A percentile compares a stretch with the other conserved stretches of the same genome.
These are phyloP conservation scores for Hemithea aestivaria DNA, from an alignment of 2,888 invertebrate species.

Conservation along the genomic window DNA sequence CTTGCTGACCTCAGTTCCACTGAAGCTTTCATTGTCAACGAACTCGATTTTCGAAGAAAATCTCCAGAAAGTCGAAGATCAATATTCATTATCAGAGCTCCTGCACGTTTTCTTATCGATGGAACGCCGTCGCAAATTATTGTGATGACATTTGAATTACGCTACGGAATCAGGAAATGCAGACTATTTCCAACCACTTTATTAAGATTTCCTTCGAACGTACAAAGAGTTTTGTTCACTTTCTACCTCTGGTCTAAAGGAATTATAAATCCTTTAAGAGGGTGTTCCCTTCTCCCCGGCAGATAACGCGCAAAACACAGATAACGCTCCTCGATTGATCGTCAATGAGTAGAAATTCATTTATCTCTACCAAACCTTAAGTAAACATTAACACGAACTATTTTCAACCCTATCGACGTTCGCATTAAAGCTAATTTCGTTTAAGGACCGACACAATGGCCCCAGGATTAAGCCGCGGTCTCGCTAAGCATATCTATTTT, in stretches of 20 bases:
- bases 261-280: constrained; percentile 16
- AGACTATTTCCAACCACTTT: too few relatives aligned
- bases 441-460: constrained; percentile 16
- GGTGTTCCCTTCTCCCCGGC: constrained; percentile 5
- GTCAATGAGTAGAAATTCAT: constrained; percentile 75
- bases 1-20: too few relatives aligned
- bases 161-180: too few relatives aligned
- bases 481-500: constrained; percentile 29
- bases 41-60: too few relatives aligned
- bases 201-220: too few relatives aligned
- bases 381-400: constrained; percentile 14
- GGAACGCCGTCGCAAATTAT: too few relatives aligned
- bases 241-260: constrained; percentile 8
- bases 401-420: constrained; percentile 28
- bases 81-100: too few relatives aligned
- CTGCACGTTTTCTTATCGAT: too few relatives aligned
- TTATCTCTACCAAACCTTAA: constrained; percentile 60
- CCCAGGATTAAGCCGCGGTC: constrained; percentile 43
- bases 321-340: constrained; percentile 71
- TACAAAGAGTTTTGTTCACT: too few relatives aligned
- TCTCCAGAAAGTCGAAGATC: too few relatives aligned
- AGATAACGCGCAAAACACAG: constrained; percentile 70
- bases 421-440: constrained; percentile 21
- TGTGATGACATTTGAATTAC: too few relatives aligned
- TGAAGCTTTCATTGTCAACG: too few relatives aligned